A percentile compares a stretch with the other conserved stretches of the same genome.
Evolutionary conservation across 2,888 invertebrate genomes (phyloP).

Genomic region (Odontocolon sp.): DNA sequence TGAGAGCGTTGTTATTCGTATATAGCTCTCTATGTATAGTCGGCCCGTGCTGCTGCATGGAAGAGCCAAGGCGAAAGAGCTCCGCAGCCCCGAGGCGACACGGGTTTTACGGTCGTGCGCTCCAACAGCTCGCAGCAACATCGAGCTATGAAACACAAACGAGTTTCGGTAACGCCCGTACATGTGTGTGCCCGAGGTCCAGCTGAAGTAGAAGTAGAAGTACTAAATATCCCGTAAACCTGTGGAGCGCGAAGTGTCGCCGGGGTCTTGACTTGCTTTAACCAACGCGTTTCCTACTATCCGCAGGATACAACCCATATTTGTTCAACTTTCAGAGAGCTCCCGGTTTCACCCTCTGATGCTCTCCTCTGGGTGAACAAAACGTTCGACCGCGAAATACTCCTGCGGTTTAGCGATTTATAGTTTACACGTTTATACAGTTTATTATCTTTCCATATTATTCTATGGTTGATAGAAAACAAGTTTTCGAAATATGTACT

Average conservation of each 20-base stretch:
- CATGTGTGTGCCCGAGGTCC: constrained; percentile 26
- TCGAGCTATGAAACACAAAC: constrained; percentile 56
- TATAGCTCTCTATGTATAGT: background rate
- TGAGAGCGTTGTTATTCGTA: constrained; percentile 29
- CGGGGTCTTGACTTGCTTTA: constrained; percentile 35
- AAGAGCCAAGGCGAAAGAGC: background rate
- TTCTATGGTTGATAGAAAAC: background rate
- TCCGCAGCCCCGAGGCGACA: constrained; percentile 11
- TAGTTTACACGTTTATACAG: constrained; percentile 4
- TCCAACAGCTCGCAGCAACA: background rate
- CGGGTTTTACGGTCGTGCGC: constrained; percentile 25
- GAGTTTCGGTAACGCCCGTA: constrained; percentile 51
- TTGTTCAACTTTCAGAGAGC: constrained; percentile 4
- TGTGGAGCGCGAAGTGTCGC: constrained; percentile 42
- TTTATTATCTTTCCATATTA: background rate
- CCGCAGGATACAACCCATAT: constrained; percentile 10
- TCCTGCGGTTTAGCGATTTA: background rate
- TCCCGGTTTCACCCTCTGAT: background rate
- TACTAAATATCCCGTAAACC: constrained; percentile 54
- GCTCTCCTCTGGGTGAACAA: background rate
- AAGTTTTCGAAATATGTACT: background rate
- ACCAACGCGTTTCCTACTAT: background rate
- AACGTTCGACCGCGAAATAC: background rate
- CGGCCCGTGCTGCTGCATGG: constrained; percentile 19
- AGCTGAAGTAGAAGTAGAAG: constrained; percentile 21